A percentile compares a stretch with the other conserved stretches of the same genome.
phyloP scores from a whole-genome alignment of 2,113 vertebrate species.

The Toxostoma redivivum region DNA sequence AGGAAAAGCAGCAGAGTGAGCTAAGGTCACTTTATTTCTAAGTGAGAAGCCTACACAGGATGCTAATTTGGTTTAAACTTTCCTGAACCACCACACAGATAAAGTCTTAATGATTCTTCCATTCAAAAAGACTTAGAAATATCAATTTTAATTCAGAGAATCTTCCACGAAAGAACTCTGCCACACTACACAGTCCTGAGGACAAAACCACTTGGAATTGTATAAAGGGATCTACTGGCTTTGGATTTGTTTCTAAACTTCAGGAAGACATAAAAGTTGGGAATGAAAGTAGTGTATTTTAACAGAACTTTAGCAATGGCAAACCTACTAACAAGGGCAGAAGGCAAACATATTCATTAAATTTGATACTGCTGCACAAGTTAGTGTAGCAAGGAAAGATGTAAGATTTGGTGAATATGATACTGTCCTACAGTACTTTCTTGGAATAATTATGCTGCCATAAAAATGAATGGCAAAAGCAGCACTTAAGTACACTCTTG shows the following conservation, averaged over 20 bases:
- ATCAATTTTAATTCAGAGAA: neutral
- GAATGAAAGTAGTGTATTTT: neutral
- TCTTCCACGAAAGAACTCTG: neutral
- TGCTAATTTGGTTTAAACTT: neutral
- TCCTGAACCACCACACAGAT: neutral
- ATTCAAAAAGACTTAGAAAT: neutral
- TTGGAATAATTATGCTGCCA: neutral
- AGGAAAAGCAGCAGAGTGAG: neutral
- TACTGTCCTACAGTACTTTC: neutral
- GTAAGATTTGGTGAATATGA: neutral
- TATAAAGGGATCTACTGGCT: neutral
- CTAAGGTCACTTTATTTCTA: neutral
- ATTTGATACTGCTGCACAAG: neutral
- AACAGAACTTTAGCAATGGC: neutral
- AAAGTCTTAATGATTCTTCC: neutral
- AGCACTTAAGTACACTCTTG: neutral
- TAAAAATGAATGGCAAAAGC: neutral
- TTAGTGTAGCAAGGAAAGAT: neutral
- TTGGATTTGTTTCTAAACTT: neutral
- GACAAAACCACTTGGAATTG: neutral
- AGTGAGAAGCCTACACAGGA: neutral
- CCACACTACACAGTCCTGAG: rapidly evolving
- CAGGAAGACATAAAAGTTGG: neutral
- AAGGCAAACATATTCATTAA: neutral
- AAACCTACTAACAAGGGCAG: neutral